These are phyloP conservation scores for Drosophila diplacantha DNA, from an alignment of 2,888 invertebrate genomes.

Conservation along the genomic window DNA sequence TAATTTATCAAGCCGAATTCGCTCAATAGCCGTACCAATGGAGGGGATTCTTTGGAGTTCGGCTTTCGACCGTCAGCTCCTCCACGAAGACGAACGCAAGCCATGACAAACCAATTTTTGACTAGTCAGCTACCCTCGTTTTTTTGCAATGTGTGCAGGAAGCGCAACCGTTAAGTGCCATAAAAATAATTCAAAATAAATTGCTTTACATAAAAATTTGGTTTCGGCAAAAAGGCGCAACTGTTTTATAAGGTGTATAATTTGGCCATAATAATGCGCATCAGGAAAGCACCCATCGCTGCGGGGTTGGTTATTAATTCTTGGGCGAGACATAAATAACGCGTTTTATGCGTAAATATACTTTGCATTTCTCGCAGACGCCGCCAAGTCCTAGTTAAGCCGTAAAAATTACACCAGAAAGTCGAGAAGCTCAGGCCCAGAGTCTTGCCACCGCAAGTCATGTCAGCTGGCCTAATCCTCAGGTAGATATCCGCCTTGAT, in stretches of 20 bases:
- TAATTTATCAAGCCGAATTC: conserved; percentile 18
- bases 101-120: conserved; percentile 40
- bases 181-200: conserved; percentile 79
- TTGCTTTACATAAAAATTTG: conserved; percentile 77
- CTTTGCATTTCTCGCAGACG: conserved; percentile 64
- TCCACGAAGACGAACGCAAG: neutral
- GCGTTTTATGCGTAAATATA: conserved; percentile 58
- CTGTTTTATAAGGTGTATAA: conserved; percentile 75
- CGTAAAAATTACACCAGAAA: conserved; percentile 62
- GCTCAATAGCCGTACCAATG: conserved; percentile 11
- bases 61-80: neutral
- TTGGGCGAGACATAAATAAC: conserved; percentile 61
- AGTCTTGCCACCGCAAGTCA: conserved; percentile 60
- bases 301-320: conserved; percentile 71
- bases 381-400: conserved; percentile 58
- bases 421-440: conserved; percentile 45
- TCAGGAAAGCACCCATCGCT: conserved; percentile 68
- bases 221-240: conserved; percentile 44
- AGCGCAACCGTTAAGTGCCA: conserved; percentile 75
- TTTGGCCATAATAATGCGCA: conserved; percentile 78
- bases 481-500: conserved; percentile 66
- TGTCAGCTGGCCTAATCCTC: conserved; percentile 75
- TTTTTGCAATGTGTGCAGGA: conserved; percentile 16
- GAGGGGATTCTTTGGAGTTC: conserved; percentile 2
- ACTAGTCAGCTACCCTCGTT: conserved; percentile 28